Base-by-base conservation (phyloP, 1,140 invertebrate genomes). In the Ladona fulva region DNA sequence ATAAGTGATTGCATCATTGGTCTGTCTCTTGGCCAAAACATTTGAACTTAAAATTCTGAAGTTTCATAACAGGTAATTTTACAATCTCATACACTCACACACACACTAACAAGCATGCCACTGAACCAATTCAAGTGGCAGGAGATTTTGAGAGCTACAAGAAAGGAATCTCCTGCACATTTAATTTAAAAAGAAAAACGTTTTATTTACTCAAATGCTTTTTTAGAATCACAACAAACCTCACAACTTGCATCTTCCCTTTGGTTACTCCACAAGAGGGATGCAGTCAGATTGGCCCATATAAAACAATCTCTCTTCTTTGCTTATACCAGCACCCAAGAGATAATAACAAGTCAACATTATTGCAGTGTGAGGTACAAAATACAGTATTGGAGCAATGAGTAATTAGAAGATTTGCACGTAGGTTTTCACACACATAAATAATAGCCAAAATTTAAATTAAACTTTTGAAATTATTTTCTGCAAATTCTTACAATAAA, bases 301-400 rank as follows among this genome's bases (percentile, higher is more conserved):
- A 66, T 66, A 66, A 66, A 66, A 66, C 52, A 66, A 66, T 66
- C 14, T 66, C 52, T 66, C 52, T 66, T 12, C 52, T 66, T 12
- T 22, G 52, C 52, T 66, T 6, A 66, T 22, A 66, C 52, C 52
- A 66, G 52, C 52, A 66, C 52, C 52, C 52, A 66, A 66, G 52
- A 66, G 52, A 66, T 22, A 37, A 66, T 66, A 66, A 66, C 52
- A 66, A 66, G 14, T 66, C 3, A 66, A 66, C 52, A 66, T 66
- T 66, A 66, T 66, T 66, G 52, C 52, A 66, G 52, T 66, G 52
- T 66, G 52, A 66, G 52, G 52, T 66, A 66, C 52, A 66, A 66
- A 66, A 52, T 52, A 66, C 52, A 66, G 52, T 66, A 66, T 19
- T 22, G 3, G 52, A 66, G 14, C 52, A 66, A 3, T 66, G 52